Percentiles rank a stretch among this genome's conserved stretches.
phyloP scores from a whole-genome alignment of 2,113 vertebrate species.

The Grantiella picta region DNA sequence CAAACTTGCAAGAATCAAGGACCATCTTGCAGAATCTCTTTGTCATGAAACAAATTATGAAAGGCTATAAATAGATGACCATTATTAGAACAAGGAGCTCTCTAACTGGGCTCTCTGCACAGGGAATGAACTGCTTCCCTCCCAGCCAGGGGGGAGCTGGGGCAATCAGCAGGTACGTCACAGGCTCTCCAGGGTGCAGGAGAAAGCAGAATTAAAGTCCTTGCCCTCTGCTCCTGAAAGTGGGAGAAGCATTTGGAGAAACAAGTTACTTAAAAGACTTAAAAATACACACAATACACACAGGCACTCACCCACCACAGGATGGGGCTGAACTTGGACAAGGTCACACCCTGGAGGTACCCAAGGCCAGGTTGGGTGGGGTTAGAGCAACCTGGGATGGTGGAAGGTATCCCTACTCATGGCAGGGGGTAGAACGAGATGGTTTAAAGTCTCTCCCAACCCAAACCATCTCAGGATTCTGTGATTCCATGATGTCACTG shows the following conservation, averaged over 20 bases:
- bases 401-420: not conserved
- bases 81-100: slow-evolving; percentile 4
- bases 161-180: not conserved
- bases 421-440: not conserved
- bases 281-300: not conserved
- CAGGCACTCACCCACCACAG: not conserved
- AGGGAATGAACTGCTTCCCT: not conserved
- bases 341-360: not conserved
- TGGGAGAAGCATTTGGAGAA: not conserved
- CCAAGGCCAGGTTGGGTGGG: not conserved
- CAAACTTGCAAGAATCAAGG: slow-evolving; percentile 21
- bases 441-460: not conserved
- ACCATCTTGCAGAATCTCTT: slow-evolving; percentile 21
- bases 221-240: not conserved
- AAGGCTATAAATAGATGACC: slow-evolving; percentile 47
- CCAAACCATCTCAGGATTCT: not conserved
- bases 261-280: not conserved
- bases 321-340: not conserved
- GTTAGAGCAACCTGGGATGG: not conserved
- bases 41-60: slow-evolving; percentile 30
- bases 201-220: not conserved
- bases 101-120: not conserved
- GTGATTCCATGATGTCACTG: not conserved
- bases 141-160: not conserved
- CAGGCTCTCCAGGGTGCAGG: not conserved